Evolutionary conservation across 2,113 vertebrate genomes (phyloP).

Genomic region (Calonectris borealis): DNA sequence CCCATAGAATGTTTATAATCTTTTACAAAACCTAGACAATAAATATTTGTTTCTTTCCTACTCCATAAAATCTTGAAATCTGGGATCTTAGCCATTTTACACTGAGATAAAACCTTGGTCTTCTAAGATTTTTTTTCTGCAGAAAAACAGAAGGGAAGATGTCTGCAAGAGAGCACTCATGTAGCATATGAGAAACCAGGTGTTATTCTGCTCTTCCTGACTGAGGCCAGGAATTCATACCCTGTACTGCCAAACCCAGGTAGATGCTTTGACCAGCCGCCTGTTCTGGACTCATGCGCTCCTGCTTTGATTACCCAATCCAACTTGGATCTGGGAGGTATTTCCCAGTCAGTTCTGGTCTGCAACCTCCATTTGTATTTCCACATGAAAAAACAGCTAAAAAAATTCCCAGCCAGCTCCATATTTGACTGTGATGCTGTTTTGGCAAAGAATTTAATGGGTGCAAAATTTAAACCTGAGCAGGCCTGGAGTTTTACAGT

Average conservation of each 20-base stretch:
- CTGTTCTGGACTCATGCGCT: not conserved
- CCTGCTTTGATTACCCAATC: not conserved
- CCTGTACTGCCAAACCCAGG: not conserved
- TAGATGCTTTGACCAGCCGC: not conserved
- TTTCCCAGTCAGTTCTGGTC: not conserved
- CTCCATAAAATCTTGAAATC: not conserved
- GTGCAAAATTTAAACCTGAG: not conserved
- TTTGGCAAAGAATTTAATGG: not conserved
- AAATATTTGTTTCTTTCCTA: not conserved
- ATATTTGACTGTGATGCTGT: not conserved
- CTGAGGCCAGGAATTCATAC: not conserved
- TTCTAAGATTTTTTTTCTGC: not conserved
- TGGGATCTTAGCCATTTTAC: not conserved
- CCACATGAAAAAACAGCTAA: not conserved
- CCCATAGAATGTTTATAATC: not conserved
- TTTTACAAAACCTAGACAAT: not conserved
- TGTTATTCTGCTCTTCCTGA: not conserved
- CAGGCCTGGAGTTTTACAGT: not conserved
- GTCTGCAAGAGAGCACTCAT: not conserved
- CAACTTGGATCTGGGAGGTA: not conserved
- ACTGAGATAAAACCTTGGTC: not conserved
- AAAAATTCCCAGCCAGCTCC: not conserved
- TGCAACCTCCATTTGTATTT: not conserved
- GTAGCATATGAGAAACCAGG: not conserved
- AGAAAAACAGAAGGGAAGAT: not conserved